phyloP scores from a whole-genome alignment of 2,113 vertebrate genomes.

The Syngnathus typhle region DNA sequence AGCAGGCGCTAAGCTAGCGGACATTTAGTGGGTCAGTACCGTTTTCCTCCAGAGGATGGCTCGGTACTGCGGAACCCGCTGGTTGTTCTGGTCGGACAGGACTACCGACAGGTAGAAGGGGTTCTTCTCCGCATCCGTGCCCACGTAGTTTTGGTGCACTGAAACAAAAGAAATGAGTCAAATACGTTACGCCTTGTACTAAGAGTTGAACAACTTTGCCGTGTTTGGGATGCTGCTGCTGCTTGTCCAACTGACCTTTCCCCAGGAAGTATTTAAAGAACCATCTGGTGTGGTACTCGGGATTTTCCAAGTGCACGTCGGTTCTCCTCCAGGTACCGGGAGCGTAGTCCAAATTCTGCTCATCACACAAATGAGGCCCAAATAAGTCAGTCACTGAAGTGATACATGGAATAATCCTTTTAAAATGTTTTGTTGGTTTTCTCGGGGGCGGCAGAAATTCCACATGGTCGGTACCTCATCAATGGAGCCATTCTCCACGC shows the following conservation, averaged over 20 bases:
- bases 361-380: slow-evolving; percentile 23
- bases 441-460: background rate
- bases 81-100: slow-evolving; percentile 95
- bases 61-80: slow-evolving; percentile 91
- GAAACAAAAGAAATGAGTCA: slow-evolving; percentile 6
- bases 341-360: slow-evolving; percentile 78
- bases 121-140: slow-evolving; percentile 91
- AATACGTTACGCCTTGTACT: too few relatives aligned
- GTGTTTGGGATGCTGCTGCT: background rate
- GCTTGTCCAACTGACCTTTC: slow-evolving; percentile 80
- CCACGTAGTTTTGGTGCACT: slow-evolving; percentile 98
- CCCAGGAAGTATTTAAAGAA: slow-evolving; percentile 99
- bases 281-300: slow-evolving; percentile 98
- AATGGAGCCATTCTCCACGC: slow-evolving; percentile 93
- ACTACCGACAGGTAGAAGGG: slow-evolving; percentile 96
- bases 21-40: slow-evolving; percentile 61
- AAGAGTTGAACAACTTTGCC: background rate
- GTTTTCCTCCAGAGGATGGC: slow-evolving; percentile 95
- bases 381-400: background rate
- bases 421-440: too few relatives aligned
- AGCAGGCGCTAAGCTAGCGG: background rate
- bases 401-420: too few relatives aligned
- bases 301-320: slow-evolving; percentile 97
- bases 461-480: slow-evolving; percentile 75
- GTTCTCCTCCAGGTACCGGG: slow-evolving; percentile 95